Conservation (phyloP, 2,797 vertebrate species). For the Gastrophryne carolinensis region DNA sequence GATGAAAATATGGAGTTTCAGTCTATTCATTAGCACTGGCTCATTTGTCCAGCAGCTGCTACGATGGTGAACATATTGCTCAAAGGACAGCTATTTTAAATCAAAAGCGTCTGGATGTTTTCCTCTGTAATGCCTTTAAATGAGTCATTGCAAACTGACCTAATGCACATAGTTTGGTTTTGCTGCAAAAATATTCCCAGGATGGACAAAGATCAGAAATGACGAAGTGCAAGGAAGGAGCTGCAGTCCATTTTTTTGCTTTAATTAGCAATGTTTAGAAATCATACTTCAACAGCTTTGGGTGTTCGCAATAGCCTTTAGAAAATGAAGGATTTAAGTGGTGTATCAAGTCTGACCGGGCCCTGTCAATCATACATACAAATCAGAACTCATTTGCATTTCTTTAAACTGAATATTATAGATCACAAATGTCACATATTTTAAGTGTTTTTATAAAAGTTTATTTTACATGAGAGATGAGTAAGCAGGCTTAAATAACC, state of each 20-base stretch:
- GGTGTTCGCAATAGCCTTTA: background rate
- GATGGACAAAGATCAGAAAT: conserved; percentile 18
- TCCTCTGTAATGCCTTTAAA: conserved; percentile 6
- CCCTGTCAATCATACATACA: background rate
- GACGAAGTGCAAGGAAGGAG: background rate
- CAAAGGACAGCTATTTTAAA: conserved; percentile 36
- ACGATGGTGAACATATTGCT: conserved; percentile 34
- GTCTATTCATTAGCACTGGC: conserved; percentile 37
- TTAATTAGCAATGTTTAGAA: conserved; percentile 23
- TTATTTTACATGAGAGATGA: too few species aligned
- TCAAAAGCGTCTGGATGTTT: conserved; percentile 30
- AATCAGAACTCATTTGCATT: too few species aligned
- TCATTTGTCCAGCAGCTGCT: conserved; percentile 44
- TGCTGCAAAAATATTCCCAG: conserved; percentile 14
- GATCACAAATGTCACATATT: too few species aligned
- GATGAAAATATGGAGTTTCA: conserved; percentile 18
- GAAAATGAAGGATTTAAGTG: background rate
- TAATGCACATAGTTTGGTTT: background rate
- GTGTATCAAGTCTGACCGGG: background rate
- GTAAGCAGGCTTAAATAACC: too few species aligned
- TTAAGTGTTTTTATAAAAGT: too few species aligned
- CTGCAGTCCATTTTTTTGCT: conserved; percentile 11
- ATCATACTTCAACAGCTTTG: conserved; percentile 9
- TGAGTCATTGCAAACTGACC: background rate
- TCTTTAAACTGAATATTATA: too few species aligned